Conservation (phyloP, 2,888 invertebrate species). For the Drosophila ustulata region DNA sequence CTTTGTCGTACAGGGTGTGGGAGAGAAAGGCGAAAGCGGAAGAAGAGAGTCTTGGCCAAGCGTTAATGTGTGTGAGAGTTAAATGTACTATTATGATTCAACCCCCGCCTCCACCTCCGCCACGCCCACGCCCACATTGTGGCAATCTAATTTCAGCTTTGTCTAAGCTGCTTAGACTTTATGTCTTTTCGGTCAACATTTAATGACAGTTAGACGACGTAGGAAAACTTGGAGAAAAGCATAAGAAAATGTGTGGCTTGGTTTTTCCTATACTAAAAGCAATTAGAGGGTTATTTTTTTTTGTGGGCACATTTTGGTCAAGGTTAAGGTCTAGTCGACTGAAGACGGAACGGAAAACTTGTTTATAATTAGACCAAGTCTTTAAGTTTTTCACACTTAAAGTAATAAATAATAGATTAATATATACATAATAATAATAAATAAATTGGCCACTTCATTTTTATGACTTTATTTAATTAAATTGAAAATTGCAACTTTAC, state of each 20-base stretch:
- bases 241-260: background rate
- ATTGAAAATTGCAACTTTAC: too few relatives aligned
- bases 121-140: background rate
- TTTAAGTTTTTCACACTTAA: background rate
- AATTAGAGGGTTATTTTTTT: conserved; percentile 6
- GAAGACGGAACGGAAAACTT: background rate
- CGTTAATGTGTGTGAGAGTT: conserved; percentile 69
- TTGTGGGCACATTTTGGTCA: conserved; percentile 1
- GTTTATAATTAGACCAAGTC: background rate
- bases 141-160: conserved; percentile 36
- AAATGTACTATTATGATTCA: conserved; percentile 17
- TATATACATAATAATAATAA: too few relatives aligned
- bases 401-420: too few relatives aligned
- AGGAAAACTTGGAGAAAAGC: conserved; percentile 6
- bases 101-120: background rate
- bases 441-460: too few relatives aligned
- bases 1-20: conserved; percentile 6
- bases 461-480: too few relatives aligned
- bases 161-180: conserved; percentile 44
- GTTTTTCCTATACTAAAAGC: background rate
- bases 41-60: conserved; percentile 51
- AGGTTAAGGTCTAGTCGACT: conserved; percentile 6
- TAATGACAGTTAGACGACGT: conserved; percentile 25
- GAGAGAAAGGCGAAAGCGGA: conserved; percentile 19
- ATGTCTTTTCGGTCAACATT: conserved; percentile 40